These are phyloP conservation scores for Thymelicus acteon DNA, from an alignment of 2,888 invertebrate genomes.

Conservation along the genomic window DNA sequence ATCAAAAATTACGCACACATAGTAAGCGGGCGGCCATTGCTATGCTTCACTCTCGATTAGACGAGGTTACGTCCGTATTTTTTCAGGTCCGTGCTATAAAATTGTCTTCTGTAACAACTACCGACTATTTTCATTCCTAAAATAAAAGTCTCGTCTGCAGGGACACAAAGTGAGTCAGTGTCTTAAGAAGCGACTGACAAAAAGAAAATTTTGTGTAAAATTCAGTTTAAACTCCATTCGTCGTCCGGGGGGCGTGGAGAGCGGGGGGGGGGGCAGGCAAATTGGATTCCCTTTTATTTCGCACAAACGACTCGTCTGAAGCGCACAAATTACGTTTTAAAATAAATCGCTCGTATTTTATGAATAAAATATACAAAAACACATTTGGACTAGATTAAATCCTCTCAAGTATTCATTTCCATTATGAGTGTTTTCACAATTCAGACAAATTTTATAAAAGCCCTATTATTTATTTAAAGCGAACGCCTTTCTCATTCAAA, in stretches of 20 bases:
- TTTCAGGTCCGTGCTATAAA: no score
- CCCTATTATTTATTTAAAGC: no score
- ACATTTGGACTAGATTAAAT: neutral
- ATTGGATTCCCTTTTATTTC: conserved; percentile 36
- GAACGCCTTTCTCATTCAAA: no score
- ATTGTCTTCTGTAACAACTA: no score
- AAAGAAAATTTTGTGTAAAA: conserved; percentile 24
- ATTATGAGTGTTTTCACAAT: neutral
- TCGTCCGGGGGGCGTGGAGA: neutral
- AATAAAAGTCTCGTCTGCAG: no score
- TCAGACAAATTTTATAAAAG: neutral
- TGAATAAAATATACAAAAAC: conserved; percentile 3
- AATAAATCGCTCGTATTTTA: conserved; percentile 18
- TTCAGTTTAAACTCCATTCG: conserved; percentile 22
- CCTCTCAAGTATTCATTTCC: neutral
- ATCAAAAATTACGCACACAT: no score
- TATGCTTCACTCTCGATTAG: no score
- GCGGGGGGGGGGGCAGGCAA: conserved; percentile 9
- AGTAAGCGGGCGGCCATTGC: no score
- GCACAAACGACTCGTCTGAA: conserved; percentile 25
- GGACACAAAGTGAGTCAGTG: conserved; percentile 7
- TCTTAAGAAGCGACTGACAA: conserved; percentile 14
- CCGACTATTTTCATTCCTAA: no score
- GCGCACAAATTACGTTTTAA: conserved; percentile 26
- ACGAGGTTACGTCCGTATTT: no score